Evolutionary conservation across 2,113 vertebrate species (phyloP).

Genomic region (Anarrhichthys ocellatus): DNA sequence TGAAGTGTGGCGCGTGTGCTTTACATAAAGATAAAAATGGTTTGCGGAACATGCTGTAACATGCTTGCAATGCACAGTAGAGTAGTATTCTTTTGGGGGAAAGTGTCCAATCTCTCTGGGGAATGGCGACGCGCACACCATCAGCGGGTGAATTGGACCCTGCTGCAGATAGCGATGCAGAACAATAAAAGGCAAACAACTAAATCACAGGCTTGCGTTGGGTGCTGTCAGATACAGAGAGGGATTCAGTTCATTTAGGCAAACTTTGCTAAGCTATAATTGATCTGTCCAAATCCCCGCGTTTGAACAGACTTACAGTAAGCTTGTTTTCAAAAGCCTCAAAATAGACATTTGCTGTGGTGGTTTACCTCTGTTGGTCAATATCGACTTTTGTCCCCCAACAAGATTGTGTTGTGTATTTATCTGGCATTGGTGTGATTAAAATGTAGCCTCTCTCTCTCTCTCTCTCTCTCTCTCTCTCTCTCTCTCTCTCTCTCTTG

Average conservation of each 20-base stretch:
- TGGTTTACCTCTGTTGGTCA: slow-evolving; percentile 17
- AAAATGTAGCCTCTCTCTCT: slow-evolving; percentile 38
- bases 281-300: slow-evolving; percentile 55
- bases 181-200: slow-evolving; percentile 62
- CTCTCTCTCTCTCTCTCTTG: slow-evolving; percentile 17
- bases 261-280: slow-evolving; percentile 57
- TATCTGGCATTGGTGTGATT: slow-evolving; percentile 51
- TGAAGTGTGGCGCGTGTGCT: not conserved
- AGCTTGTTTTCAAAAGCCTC: slow-evolving; percentile 47
- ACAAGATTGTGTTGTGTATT: slow-evolving; percentile 53
- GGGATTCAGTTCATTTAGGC: slow-evolving; percentile 52
- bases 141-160: slow-evolving; percentile 46
- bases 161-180: slow-evolving; percentile 50
- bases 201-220: slow-evolving; percentile 65
- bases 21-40: slow-evolving; percentile 17
- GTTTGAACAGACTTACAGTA: slow-evolving; percentile 31
- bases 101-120: slow-evolving; percentile 32
- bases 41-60: slow-evolving; percentile 2
- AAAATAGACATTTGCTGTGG: slow-evolving; percentile 19
- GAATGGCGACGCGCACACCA: slow-evolving; percentile 24
- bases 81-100: slow-evolving; percentile 3
- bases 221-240: slow-evolving; percentile 45
- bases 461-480: slow-evolving; percentile 1
- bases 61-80: not conserved
- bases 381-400: slow-evolving; percentile 40